A percentile compares a stretch with the other conserved stretches of the same genome.
Conservation (phyloP, 2,113 vertebrate genomes). For the Egretta garzetta region DNA sequence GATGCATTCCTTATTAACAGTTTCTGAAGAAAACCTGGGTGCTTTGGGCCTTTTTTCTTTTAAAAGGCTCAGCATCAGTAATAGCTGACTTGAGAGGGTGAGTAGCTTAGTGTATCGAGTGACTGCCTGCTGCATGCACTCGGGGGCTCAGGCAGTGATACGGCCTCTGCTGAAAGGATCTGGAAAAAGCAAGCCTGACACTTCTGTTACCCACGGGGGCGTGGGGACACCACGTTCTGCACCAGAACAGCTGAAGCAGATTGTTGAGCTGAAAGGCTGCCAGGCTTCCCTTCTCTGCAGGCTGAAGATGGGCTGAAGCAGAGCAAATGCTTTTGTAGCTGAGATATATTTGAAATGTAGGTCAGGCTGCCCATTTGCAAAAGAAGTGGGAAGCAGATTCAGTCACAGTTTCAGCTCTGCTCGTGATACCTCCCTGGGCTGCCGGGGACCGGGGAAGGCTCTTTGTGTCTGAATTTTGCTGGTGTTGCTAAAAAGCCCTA, state of each 20-base stretch:
- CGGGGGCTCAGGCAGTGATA: not conserved
- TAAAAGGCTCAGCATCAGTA: not conserved
- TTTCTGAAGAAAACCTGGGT: not conserved
- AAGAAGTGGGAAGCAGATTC: not conserved
- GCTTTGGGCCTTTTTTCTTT: not conserved
- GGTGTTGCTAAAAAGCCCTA: not conserved
- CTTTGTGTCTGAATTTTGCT: not conserved
- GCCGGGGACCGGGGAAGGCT: not conserved
- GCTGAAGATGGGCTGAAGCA: not conserved
- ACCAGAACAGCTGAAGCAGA: not conserved
- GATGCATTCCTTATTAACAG: not conserved
- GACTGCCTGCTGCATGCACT: not conserved
- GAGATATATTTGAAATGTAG: slow-evolving; percentile 29
- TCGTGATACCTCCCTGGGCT: not conserved
- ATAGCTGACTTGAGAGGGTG: not conserved
- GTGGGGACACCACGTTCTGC: not conserved
- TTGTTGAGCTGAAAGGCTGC: slow-evolving; percentile 4
- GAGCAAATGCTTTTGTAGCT: slow-evolving; percentile 1
- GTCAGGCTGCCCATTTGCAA: slow-evolving; percentile 35
- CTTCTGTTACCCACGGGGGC: not conserved
- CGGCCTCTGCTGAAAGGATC: not conserved
- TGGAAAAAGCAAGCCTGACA: not conserved
- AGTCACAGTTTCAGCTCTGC: not conserved
- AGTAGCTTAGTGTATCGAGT: not conserved
- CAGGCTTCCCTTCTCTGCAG: not conserved